phyloP scores from a whole-genome alignment of 2,797 vertebrate genomes.

The Epinephelus coioides region DNA sequence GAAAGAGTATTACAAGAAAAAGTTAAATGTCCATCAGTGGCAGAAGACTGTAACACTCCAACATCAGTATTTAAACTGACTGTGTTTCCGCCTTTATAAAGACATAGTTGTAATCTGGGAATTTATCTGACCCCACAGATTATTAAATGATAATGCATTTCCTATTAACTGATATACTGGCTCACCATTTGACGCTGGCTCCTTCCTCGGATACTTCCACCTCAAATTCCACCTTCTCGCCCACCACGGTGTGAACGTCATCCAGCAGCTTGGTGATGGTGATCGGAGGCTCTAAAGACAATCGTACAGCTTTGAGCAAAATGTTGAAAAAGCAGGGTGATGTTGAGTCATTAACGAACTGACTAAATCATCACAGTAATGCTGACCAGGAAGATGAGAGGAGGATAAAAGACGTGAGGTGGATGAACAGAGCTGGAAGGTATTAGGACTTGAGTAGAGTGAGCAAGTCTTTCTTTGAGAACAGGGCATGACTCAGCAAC shows the following conservation, averaged over 20 bases:
- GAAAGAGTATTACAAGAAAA: neutral
- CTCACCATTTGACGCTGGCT: conserved; percentile 92
- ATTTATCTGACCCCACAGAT: neutral
- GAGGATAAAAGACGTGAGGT: conserved; percentile 9
- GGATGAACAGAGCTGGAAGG: conserved; percentile 28
- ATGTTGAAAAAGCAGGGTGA: neutral
- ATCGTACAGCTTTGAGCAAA: neutral
- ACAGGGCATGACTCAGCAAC: neutral
- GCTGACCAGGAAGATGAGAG: conserved; percentile 4
- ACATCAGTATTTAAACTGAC: too few species aligned
- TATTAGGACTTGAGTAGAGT: neutral
- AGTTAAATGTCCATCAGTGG: neutral
- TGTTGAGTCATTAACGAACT: conserved; percentile 28
- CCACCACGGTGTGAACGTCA: conserved; percentile 91
- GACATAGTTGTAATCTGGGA: neutral
- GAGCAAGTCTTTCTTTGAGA: conserved; percentile 25
- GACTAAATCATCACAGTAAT: conserved; percentile 15
- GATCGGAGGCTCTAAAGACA: conserved; percentile 88
- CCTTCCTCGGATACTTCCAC: conserved; percentile 95
- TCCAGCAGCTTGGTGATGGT: conserved; percentile 89
- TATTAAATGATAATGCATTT: neutral
- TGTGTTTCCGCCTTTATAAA: neutral
- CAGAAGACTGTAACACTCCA: too few species aligned
- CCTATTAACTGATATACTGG: neutral
- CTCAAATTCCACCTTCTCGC: conserved; percentile 91